These are phyloP conservation scores for Ctenochaetus hawaiiensis DNA, from an alignment of 2,797 vertebrate species.

Conservation along the genomic window DNA sequence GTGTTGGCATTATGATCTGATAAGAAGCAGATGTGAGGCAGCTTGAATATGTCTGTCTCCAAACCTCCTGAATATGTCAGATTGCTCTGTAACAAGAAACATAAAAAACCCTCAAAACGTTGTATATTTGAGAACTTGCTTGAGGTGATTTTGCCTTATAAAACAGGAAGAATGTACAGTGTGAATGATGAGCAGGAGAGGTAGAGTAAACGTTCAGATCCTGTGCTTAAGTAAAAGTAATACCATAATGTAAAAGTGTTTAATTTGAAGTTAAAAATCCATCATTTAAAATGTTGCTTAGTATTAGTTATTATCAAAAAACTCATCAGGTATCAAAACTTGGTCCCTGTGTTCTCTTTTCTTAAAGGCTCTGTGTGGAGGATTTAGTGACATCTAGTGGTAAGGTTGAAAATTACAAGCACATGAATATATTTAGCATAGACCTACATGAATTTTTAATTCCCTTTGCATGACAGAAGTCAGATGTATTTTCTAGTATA, in stretches of 20 bases:
- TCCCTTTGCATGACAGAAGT: too few relatives aligned
- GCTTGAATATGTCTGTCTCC: conserved; percentile 34
- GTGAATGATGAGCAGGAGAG: not conserved
- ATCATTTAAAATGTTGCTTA: not conserved
- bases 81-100: conserved; percentile 5
- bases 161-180: not conserved
- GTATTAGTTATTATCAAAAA: not conserved
- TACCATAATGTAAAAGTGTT: not conserved
- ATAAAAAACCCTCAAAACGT: not conserved
- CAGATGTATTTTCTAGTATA: too few relatives aligned
- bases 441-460: too few relatives aligned
- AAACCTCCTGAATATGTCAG: conserved; percentile 11
- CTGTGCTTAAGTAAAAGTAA: not conserved
- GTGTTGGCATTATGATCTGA: conserved; percentile 43
- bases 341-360: not conserved
- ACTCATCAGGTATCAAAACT: not conserved
- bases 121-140: fast-evolving
- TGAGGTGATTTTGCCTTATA: not conserved
- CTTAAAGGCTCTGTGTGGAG: too few relatives aligned
- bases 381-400: too few relatives aligned
- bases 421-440: too few relatives aligned
- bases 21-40: conserved; percentile 46
- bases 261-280: not conserved
- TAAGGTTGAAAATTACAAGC: too few relatives aligned
- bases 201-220: not conserved